Evolutionary conservation across 2,888 invertebrate species (phyloP), one percentile per base, ranked within the genome.

Genomic region (Lasioglossum leucozonium): DNA sequence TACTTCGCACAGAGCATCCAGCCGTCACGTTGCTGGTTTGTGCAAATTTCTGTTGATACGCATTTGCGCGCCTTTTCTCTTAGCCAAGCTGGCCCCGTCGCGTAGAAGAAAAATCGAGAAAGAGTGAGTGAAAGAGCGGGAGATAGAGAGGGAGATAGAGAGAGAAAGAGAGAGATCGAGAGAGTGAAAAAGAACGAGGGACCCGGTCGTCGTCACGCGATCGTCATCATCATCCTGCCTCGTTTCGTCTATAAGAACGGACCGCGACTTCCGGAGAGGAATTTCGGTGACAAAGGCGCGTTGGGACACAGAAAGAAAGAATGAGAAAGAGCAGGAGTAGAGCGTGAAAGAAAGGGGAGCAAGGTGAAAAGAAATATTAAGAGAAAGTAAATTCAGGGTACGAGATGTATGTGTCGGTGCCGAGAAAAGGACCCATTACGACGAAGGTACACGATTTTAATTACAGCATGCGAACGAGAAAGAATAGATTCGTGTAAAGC

Each of bases 1-100:
- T 92, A 79, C 87, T 91, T 81, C 91, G 89, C 84, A 88, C 91
- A 88, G 92, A 91, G 88, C 88, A 92, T 84, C 92, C 94, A 87
- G 91, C 92, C 81, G 90, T 93, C 87, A 91, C 93, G 83, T 87
- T 94, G 86, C 91, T 93, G 87, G 91, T 94, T 91, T 92, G 92
- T 88, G 92, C 91, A 82, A 93, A 92, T 91, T 81, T 91, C 84
- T 93, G 93, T 88, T 91, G 91, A 90, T 93, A 94, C 67, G 37
- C 67, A 67, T 40, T 37, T 86, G 82, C 84, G 67, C 78, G 79
- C 78, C 77, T 81, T 76, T 82, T 80, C 79, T 84, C 72, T n/a
- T 76, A 34, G 51, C 22, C 34, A 76, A 65, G 72, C 30, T 72
- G 62, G 75, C 67, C 34, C 44, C 18, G 37, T 37, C 44, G 37